A percentile compares a stretch with the other conserved stretches of the same genome.
Evolutionary conservation across 2,888 invertebrate species (phyloP).

Genomic region (Drosophila kuntzei): DNA sequence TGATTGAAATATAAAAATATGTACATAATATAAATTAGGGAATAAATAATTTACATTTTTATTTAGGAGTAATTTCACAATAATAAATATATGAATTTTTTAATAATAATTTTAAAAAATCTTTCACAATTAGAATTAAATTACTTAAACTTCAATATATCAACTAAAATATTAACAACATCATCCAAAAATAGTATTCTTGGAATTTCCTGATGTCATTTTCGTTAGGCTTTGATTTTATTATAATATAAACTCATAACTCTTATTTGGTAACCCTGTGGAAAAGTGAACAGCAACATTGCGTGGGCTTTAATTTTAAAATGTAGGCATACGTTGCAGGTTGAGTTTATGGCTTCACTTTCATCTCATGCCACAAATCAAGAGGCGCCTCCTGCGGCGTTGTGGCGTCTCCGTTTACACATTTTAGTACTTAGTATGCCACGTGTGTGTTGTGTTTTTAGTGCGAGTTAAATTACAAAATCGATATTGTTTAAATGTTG

Average conservation of each 20-base stretch:
- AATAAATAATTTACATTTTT: too few species aligned
- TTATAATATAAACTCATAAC: background rate
- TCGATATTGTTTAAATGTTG: conserved; percentile 61
- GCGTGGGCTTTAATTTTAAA: conserved; percentile 55
- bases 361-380: conserved; percentile 16
- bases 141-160: too few species aligned
- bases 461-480: conserved; percentile 53
- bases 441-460: conserved; percentile 4
- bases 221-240: background rate
- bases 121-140: too few species aligned
- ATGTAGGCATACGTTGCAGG: conserved; percentile 59
- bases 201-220: too few species aligned
- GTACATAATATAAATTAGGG: too few species aligned
- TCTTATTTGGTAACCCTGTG: background rate
- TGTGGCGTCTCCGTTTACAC: conserved; percentile 53
- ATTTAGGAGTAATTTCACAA: too few species aligned
- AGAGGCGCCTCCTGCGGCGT: conserved; percentile 49
- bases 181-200: too few species aligned
- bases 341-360: conserved; percentile 63
- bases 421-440: conserved; percentile 13
- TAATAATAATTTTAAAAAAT: too few species aligned
- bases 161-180: too few species aligned
- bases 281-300: conserved; percentile 33
- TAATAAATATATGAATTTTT: too few species aligned
- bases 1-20: too few species aligned